phyloP scores from a whole-genome alignment of 2,888 invertebrate genomes.

The Brachyptera putata region DNA sequence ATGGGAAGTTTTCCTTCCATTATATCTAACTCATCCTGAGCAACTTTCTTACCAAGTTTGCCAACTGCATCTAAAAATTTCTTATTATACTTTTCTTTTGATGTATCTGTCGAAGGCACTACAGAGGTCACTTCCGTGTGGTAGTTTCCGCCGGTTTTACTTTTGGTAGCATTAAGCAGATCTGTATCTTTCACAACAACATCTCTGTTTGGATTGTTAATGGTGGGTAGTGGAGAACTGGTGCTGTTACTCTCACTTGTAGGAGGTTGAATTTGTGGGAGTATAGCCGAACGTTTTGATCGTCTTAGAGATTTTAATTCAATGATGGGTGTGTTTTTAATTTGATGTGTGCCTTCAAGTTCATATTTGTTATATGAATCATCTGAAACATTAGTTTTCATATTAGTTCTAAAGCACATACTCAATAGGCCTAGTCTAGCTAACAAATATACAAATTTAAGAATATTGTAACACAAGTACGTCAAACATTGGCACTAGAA shows the following conservation, averaged over 20 bases:
- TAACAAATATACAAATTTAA: too few species aligned
- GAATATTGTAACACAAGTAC: too few species aligned
- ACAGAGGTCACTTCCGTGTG: background rate
- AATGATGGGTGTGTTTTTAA: background rate
- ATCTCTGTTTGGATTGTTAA: background rate
- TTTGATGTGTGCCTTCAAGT: background rate
- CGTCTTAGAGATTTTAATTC: background rate
- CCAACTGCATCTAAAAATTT: too few species aligned
- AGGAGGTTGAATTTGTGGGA: background rate
- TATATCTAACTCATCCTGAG: background rate
- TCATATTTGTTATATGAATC: background rate
- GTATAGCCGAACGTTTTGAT: background rate
- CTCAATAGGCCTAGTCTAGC: too few species aligned
- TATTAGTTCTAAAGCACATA: too few species aligned
- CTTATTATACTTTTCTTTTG: background rate
- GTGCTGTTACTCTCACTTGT: background rate
- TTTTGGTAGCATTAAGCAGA: background rate
- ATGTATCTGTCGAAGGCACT: background rate
- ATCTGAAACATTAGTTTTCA: background rate
- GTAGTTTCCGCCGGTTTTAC: slow-evolving; percentile 3
- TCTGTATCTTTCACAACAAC: background rate
- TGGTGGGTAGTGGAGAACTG: background rate
- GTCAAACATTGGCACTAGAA: too few species aligned
- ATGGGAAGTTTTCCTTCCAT: background rate
- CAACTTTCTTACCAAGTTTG: too few species aligned